Evolutionary conservation across 1,140 invertebrate genomes (phyloP).

Genomic region (Penaeus japonicus): DNA sequence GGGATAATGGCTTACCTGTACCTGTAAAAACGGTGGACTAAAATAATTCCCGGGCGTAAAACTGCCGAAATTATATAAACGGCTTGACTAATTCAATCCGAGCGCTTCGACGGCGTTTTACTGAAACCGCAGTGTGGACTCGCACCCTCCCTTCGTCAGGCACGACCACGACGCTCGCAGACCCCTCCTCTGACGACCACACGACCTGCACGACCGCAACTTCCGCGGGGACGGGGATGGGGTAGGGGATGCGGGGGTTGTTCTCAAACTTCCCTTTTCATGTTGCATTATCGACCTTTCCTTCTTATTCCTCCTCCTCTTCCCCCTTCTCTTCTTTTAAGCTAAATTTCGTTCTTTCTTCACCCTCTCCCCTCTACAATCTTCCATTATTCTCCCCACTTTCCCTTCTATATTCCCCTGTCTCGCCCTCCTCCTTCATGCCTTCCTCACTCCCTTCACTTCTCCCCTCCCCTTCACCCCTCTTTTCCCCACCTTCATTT

Average conservation of each 20-base stretch:
- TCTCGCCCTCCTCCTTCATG: too few relatives aligned
- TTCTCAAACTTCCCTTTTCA: slow-evolving; percentile 2
- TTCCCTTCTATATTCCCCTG: slow-evolving; percentile 14
- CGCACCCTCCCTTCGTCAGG: too few relatives aligned
- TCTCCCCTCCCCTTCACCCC: not conserved
- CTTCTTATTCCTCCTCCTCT: not conserved
- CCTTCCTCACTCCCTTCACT: not conserved
- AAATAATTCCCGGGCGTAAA: too few relatives aligned
- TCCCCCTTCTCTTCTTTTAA: too few relatives aligned
- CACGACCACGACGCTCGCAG: too few relatives aligned
- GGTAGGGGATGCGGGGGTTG: not conserved
- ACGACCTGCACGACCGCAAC: not conserved
- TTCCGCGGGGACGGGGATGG: not conserved
- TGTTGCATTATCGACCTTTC: slow-evolving; percentile 8
- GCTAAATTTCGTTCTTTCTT: not conserved
- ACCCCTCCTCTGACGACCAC: not conserved
- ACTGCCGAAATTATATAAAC: too few relatives aligned
- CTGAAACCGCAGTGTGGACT: too few relatives aligned
- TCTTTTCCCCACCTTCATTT: not conserved
- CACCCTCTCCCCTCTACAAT: not conserved
- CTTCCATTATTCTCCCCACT: not conserved
- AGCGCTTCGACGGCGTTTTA: too few relatives aligned
- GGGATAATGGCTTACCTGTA: too few relatives aligned
- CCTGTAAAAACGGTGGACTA: too few relatives aligned
- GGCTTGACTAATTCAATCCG: too few relatives aligned